phyloP scores from a whole-genome alignment of 1,140 invertebrate genomes.

The Aplysia californica region DNA sequence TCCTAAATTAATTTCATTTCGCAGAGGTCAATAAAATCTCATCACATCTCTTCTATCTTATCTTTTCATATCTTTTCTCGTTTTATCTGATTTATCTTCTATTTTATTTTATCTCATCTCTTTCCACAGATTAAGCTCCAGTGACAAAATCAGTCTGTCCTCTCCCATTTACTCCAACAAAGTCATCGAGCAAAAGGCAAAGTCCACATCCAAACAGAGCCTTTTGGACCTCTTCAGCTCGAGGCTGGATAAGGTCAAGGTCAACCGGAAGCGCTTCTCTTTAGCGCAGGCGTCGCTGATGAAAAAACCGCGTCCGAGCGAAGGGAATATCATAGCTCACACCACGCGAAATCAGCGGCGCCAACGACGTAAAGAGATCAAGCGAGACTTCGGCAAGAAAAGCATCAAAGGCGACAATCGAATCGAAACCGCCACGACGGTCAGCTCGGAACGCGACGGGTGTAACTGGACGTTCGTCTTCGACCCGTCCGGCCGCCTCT shows the following conservation, averaged over 20 bases:
- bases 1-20: too few relatives aligned
- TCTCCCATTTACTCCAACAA: conserved; percentile 60
- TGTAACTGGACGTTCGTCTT: conserved; percentile 76
- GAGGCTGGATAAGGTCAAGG: conserved; percentile 72
- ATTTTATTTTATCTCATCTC: neutral
- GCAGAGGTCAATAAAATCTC: too few relatives aligned
- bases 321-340: conserved; percentile 46
- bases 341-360: conserved; percentile 59
- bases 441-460: conserved; percentile 71
- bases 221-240: conserved; percentile 77
- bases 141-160: conserved; percentile 62
- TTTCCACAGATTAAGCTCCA: conserved; percentile 43
- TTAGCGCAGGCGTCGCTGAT: conserved; percentile 59
- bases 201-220: conserved; percentile 72
- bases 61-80: neutral
- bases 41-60: too few relatives aligned
- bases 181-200: conserved; percentile 60
- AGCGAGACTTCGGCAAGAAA: conserved; percentile 63
- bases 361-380: conserved; percentile 63
- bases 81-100: neutral
- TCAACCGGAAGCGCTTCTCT: conserved; percentile 46
- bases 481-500: conserved; percentile 67
- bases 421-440: conserved; percentile 47
- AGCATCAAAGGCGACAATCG: conserved; percentile 50
- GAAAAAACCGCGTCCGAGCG: conserved; percentile 58